Base-by-base conservation (phyloP, 1,140 invertebrate species). In the Pemphigus obesinymphae region DNA sequence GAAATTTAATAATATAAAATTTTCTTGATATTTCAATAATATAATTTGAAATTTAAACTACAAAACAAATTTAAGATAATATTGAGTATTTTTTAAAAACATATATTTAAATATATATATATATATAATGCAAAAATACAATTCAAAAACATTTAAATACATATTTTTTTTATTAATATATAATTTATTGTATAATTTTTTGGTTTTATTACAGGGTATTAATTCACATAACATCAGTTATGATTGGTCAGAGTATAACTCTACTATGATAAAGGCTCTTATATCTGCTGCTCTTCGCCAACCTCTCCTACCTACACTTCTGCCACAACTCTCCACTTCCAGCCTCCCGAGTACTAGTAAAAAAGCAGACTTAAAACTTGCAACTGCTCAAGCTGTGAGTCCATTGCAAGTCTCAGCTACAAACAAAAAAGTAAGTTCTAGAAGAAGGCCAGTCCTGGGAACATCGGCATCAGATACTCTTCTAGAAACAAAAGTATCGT, bases 401-500 rank as follows among this genome's bases (percentile, higher is more conserved):
- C n/a, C 63, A 68, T n/a, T 20, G 7, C 2, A 34, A 31, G 34
- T 40, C 1, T 17, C 10, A 34, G 63, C 6, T 17, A 68, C 4
- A 15, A n/a, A n/a, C 29, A n/a, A 68, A 68, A 40, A 68, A 68
- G 8, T 3, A 20, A 17, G 34, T 37, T 70, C 66, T 13, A 37
- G 13, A 45, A 45, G 37, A 70, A 70, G 66, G 43, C 37, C 66
- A 26, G 66, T 43, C 0, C 43, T 70, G 26, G 43, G 37, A 3
- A 17, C n/a, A 70, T 40, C 66, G 13, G 66, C 37, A 40, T 70
- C 66, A 70, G 8, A 70, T 11, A 70, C 66, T 70, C 66, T 70
- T 43, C 37, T 70, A 45, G 66, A 40, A 43, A 43, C 66, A 26
- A 70, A 70, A 70, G n/a, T 70, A 20, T 37, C n/a, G 20, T 70